phyloP scores from a whole-genome alignment of 2,888 invertebrate species.

The Oligia latruncula region DNA sequence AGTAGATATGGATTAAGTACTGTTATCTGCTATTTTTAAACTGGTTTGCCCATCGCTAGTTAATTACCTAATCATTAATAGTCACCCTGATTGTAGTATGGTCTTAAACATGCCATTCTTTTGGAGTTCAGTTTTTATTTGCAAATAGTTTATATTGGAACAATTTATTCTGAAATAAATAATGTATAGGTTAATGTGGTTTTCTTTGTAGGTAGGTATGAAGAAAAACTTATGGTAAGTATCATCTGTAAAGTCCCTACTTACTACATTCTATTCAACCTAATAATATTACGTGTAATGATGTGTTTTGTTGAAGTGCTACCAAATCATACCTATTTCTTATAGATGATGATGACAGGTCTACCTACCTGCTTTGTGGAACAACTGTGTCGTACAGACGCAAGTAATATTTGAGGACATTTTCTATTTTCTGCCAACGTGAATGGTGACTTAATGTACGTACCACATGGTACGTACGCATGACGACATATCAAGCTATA shows the following conservation, averaged over 20 bases:
- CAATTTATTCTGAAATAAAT: too few relatives aligned
- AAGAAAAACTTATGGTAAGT: not conserved
- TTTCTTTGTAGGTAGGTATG: not conserved
- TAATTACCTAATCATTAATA: not conserved
- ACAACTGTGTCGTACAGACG: constrained; percentile 17
- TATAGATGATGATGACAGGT: too few relatives aligned
- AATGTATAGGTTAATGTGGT: not conserved
- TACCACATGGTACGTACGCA: not conserved
- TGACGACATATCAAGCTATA: not conserved
- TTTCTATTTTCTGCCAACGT: constrained; percentile 34
- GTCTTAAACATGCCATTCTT: not conserved
- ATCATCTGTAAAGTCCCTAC: not conserved
- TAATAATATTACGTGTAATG: not conserved
- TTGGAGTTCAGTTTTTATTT: not conserved
- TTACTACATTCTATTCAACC: not conserved
- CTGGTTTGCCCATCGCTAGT: not conserved
- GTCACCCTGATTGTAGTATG: not conserved
- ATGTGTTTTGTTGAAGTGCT: constrained; percentile 6
- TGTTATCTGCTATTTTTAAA: not conserved
- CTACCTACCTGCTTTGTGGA: not conserved
- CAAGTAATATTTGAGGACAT: constrained; percentile 50
- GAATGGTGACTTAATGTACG: constrained; percentile 5
- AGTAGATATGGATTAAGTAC: too few relatives aligned
- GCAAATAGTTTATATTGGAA: not conserved
- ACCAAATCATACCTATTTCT: not conserved